These are phyloP conservation scores for Perognathus longimembris DNA, from an alignment of 2,113 vertebrate genomes.

Conservation along the genomic window DNA sequence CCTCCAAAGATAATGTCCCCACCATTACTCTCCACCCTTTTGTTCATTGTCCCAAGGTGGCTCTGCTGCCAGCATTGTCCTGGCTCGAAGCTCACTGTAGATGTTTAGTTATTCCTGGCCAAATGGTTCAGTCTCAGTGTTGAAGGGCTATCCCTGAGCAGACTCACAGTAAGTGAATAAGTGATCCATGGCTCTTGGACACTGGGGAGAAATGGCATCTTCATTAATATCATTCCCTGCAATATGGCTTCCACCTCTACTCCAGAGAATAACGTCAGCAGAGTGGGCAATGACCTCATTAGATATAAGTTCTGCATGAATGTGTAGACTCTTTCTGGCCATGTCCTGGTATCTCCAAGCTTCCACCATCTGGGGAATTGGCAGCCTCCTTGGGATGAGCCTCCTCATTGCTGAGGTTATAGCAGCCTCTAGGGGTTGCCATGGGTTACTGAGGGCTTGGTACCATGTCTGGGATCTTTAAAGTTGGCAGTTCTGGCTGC, in stretches of 20 bases:
- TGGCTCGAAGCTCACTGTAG: not conserved
- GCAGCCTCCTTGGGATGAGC: fast-evolving
- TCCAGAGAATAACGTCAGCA: not conserved
- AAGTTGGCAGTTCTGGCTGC: not conserved
- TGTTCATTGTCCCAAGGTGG: not conserved
- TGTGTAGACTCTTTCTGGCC: fast-evolving
- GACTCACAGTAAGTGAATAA: not conserved
- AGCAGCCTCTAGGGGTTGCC: constrained; percentile 80
- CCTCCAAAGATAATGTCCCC: not conserved
- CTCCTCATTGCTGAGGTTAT: not conserved
- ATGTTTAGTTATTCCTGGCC: not conserved
- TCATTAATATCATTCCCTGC: not conserved
- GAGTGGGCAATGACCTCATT: too few relatives aligned
- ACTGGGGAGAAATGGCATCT: not conserved
- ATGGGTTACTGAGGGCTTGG: constrained; percentile 71
- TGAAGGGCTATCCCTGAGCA: not conserved
- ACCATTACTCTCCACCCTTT: not conserved
- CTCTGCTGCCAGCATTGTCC: not conserved
- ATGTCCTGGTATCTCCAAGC: fast-evolving
- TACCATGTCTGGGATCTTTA: not conserved
- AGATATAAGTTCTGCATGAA: fast-evolving
- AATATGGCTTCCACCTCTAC: not conserved
- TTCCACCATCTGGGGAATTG: not conserved
- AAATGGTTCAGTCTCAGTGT: not conserved
- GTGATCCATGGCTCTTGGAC: not conserved